These are phyloP conservation scores for honey bee (Apis mellifera) DNA, from an alignment of 1,140 invertebrate genomes.

Conservation along the genomic window DNA sequence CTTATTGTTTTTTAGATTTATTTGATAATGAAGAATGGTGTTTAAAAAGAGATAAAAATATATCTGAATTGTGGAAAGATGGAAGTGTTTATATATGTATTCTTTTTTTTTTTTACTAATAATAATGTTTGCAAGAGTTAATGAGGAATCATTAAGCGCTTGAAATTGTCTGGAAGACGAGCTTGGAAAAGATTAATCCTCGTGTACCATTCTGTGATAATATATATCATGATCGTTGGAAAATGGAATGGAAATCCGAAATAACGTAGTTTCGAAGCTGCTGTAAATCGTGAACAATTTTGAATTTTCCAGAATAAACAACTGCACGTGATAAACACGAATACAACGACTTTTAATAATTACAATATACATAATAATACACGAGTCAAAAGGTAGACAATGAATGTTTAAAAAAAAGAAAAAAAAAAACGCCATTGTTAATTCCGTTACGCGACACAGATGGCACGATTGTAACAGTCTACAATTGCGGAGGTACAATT, in stretches of 20 bases:
- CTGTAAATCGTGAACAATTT: background rate
- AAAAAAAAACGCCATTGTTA: background rate
- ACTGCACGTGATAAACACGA: background rate
- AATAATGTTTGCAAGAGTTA: background rate
- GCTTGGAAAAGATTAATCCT: background rate
- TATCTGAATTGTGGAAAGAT: background rate
- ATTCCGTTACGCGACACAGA: conserved; percentile 10
- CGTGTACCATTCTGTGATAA: conserved; percentile 4
- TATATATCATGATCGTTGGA: background rate
- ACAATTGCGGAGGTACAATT: conserved; percentile 11
- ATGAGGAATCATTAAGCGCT: background rate
- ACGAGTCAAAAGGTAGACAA: background rate
- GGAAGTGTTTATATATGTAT: background rate
- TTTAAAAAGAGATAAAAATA: background rate
- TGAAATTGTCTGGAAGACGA: background rate
- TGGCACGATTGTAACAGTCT: conserved; percentile 6
- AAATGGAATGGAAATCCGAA: background rate
- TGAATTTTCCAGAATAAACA: background rate
- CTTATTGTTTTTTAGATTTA: too few relatives aligned
- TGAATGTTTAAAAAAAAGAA: background rate
- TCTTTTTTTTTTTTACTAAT: background rate
- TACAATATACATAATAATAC: background rate
- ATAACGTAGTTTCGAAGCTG: background rate
- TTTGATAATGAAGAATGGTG: background rate
- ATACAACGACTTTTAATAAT: background rate